Percentiles rank a stretch among this genome's conserved stretches.
phyloP scores from a whole-genome alignment of 2,113 vertebrate genomes.

The Bubo bubo region DNA sequence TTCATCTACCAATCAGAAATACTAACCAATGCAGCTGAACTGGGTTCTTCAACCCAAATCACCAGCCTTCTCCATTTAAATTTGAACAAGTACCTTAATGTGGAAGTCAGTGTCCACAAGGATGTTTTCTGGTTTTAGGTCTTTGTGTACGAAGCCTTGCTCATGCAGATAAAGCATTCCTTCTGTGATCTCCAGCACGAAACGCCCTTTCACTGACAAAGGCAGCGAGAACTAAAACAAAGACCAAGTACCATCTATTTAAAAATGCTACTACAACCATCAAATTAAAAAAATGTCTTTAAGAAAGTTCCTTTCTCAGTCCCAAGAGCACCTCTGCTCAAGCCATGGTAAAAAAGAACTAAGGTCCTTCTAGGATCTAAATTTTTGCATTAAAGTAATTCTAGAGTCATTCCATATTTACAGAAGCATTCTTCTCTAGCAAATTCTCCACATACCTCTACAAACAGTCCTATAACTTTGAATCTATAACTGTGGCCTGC shows the following conservation, averaged over 20 bases:
- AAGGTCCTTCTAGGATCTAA: background rate
- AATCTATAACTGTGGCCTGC: background rate
- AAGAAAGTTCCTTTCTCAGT: background rate
- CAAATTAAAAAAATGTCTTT: background rate
- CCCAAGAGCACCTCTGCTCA: background rate
- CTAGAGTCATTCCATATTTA: background rate
- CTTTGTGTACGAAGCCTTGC: conserved; percentile 89
- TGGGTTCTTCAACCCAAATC: background rate
- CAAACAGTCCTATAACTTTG: background rate
- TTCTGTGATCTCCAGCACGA: conserved; percentile 89
- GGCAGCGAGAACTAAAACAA: conserved; percentile 81
- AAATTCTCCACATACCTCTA: background rate
- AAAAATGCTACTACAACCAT: background rate
- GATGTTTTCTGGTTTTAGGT: conserved; percentile 96
- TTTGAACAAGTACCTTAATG: conserved; percentile 85
- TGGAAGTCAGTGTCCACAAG: conserved; percentile 90
- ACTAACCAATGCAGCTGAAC: background rate
- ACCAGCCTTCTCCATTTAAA: background rate
- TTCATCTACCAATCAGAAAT: background rate
- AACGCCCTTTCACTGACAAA: conserved; percentile 86
- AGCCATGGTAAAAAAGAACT: background rate
- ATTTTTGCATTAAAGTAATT: background rate
- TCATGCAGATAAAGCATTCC: conserved; percentile 91
- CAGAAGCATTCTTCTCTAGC: background rate
- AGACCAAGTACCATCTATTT: background rate